Base-by-base conservation (phyloP, 1,140 invertebrate species). In the Temnothorax curvispinosus region DNA sequence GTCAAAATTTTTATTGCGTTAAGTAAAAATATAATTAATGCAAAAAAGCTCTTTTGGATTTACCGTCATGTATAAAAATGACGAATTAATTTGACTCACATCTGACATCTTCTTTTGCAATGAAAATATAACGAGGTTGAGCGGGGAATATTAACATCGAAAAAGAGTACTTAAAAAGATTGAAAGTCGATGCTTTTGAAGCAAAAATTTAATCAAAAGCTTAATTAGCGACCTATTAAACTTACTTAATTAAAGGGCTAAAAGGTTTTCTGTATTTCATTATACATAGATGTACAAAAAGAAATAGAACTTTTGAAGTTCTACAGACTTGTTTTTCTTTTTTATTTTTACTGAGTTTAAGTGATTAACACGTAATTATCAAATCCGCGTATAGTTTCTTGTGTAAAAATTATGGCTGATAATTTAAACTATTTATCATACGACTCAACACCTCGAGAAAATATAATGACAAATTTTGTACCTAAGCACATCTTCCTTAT, bases 201-300 rank as follows among this genome's bases (percentile, higher is more conserved):
- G 80, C 67, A 41, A 82, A 82, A 82, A 82, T 82, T 82, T 82
- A 58, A 82, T 82, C 38, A 11, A 58, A 82, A 72, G 80, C 67
- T 82, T 82, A 72, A 82, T 82, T 72, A 82, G 67, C 15, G 67
- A 82, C 32, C 67, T 82, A 82, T 82, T 82, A 82, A 82, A 82
- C 80, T 81, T 81, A 81, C 78, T 82, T 82, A 82, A 82, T 82
- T 82, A 74, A 52, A 82, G 11, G 21, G n/a, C 27, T 74, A 47
- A 82, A 82, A 82, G 80, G 64, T 74, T 82, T 58, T 13, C 52
- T 58, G 41, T 52, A 35, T 72, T 82, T 38, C 5, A 47, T 21
- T 81, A 52, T 52, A 72, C 32, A 54, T 54, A 67, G 27, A 18
- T 54, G 15, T 41, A 18, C n/a, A 21, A 50, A 44, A 35, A 58